Evolutionary conservation across 2,888 invertebrate species (phyloP).

Genomic region (Shargacucullia verbasci): DNA sequence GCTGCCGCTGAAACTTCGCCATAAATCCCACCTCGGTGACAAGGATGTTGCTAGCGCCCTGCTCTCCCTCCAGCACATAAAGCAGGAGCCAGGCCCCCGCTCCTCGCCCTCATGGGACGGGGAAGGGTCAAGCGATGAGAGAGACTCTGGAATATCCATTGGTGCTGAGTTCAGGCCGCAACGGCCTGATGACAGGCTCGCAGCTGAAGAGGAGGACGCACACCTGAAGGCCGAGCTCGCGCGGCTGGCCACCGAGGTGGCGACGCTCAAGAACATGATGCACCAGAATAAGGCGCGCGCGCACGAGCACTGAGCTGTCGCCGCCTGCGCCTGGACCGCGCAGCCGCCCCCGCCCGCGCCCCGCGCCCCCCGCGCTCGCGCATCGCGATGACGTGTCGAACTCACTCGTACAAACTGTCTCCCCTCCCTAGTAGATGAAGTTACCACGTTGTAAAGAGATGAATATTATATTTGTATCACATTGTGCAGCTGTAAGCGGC

Average conservation of each 20-base stretch:
- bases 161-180: constrained; percentile 91
- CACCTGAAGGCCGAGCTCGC: constrained; percentile 96
- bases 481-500: constrained; percentile 86
- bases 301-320: constrained; percentile 83
- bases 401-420: constrained; percentile 82
- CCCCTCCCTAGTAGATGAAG: constrained; percentile 80
- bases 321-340: constrained; percentile 73
- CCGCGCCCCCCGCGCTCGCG: constrained; percentile 48
- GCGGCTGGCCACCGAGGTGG: constrained; percentile 96
- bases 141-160: constrained; percentile 96
- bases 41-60: constrained; percentile 96
- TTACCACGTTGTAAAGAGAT: constrained; percentile 87
- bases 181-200: constrained; percentile 77
- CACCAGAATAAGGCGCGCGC: constrained; percentile 89
- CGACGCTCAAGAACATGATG: constrained; percentile 95
- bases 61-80: constrained; percentile 95
- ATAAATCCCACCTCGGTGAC: constrained; percentile 96
- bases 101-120: constrained; percentile 96
- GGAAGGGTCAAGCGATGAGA: constrained; percentile 96
- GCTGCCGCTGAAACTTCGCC: constrained; percentile 96
- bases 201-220: constrained; percentile 90
- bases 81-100: constrained; percentile 94
- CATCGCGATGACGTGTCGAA: constrained; percentile 61
- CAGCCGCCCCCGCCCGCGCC: constrained; percentile 60
- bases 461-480: constrained; percentile 81